Evolutionary conservation across 2,113 vertebrate genomes (phyloP).

Genomic region (Nibea coibor): DNA sequence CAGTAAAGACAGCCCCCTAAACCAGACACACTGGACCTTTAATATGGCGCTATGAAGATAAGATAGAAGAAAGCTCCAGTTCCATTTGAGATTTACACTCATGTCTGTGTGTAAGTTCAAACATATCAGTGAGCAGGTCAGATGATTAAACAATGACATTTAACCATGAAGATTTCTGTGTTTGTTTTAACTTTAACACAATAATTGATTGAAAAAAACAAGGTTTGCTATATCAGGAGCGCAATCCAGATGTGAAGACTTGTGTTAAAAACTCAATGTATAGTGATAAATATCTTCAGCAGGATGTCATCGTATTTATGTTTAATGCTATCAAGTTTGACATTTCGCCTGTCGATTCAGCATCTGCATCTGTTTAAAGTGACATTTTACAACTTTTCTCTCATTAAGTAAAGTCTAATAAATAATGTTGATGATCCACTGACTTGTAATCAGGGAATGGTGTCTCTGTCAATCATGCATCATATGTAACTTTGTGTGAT

Average conservation of each 20-base stretch:
- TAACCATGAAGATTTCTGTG: constrained; percentile 1
- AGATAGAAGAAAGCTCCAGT: constrained; percentile 4
- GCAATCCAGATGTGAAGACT: neutral
- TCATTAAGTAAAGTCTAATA: too few relatives aligned
- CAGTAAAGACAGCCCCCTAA: too few relatives aligned
- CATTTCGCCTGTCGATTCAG: neutral
- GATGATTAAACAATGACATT: neutral
- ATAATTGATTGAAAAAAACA: neutral
- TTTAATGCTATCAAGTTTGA: too few relatives aligned
- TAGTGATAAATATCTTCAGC: neutral
- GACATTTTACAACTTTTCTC: too few relatives aligned
- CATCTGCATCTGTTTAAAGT: neutral
- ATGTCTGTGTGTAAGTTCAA: neutral
- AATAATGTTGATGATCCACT: too few relatives aligned
- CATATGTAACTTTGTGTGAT: too few relatives aligned
- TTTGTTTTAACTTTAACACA: neutral
- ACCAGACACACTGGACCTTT: neutral
- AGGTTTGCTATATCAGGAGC: neutral
- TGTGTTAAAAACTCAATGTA: neutral
- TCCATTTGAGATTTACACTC: neutral
- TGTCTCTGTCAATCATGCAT: too few relatives aligned
- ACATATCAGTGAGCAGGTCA: neutral
- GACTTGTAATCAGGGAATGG: too few relatives aligned
- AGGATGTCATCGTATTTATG: neutral
- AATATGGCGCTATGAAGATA: neutral